phyloP scores from a whole-genome alignment of 1,140 invertebrate genomes.

The Anoplolepis gracilipes region DNA sequence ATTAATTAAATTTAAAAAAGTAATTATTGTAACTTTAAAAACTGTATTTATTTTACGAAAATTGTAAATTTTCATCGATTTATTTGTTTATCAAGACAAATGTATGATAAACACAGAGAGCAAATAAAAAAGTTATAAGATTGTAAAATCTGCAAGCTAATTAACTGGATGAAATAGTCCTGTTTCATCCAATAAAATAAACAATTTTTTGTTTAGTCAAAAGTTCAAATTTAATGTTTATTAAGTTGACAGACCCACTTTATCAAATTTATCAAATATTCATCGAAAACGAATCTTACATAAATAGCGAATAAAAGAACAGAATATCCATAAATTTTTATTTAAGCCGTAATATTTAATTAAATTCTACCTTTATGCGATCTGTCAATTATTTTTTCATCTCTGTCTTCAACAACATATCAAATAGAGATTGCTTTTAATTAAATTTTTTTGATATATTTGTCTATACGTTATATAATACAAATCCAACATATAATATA shows the following conservation, averaged over 20 bases:
- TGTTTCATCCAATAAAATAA: background rate
- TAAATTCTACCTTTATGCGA: conserved; percentile 19
- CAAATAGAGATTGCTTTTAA: background rate
- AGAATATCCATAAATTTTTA: conserved; percentile 25
- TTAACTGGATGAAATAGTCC: background rate
- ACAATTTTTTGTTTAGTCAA: background rate
- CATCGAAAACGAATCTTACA: background rate
- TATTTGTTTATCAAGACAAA: background rate
- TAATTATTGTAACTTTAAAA: conserved; percentile 1
- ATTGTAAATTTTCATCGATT: background rate
- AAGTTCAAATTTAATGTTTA: conserved; percentile 47
- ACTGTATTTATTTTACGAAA: background rate
- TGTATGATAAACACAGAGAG: conserved; percentile 17
- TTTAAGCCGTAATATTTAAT: conserved; percentile 28
- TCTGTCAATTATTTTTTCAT: background rate
- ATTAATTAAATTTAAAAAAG: background rate
- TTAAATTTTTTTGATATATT: background rate
- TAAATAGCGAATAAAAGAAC: background rate
- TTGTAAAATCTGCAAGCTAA: conserved; percentile 52
- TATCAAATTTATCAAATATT: no score
- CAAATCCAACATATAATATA: no score
- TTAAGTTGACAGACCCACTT: no score
- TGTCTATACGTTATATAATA: background rate
- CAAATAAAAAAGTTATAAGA: conserved; percentile 52
- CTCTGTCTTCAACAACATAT: background rate